phyloP scores from a whole-genome alignment of 1,140 invertebrate species.

The Medauroidea extradentata region DNA sequence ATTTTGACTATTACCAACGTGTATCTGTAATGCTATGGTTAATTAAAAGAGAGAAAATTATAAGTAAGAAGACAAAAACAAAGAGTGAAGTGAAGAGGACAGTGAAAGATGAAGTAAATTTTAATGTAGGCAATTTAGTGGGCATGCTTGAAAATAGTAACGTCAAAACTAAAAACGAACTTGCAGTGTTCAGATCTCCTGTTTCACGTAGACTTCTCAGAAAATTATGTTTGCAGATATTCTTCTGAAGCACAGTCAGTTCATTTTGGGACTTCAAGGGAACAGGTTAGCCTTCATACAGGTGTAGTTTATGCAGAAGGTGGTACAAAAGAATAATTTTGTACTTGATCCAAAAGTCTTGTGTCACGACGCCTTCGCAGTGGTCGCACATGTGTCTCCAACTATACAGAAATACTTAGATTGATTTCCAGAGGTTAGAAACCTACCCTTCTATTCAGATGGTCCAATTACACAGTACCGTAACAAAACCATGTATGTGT shows the following conservation, averaged over 20 bases:
- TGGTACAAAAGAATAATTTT: too few relatives aligned
- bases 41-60: neutral
- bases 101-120: neutral
- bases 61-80: neutral
- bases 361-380: too few relatives aligned
- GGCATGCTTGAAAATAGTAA: neutral
- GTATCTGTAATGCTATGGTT: neutral
- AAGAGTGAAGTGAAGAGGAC: neutral
- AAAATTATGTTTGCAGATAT: neutral
- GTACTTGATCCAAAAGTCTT: too few relatives aligned
- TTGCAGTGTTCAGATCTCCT: neutral
- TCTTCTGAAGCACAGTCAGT: neutral
- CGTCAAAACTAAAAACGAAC: neutral
- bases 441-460: too few relatives aligned
- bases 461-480: too few relatives aligned
- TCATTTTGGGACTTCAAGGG: conserved; percentile 1
- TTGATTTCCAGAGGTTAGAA: too few relatives aligned
- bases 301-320: too few relatives aligned
- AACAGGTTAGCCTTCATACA: neutral
- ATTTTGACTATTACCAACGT: neutral
- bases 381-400: too few relatives aligned
- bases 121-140: neutral
- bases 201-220: neutral
- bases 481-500: too few relatives aligned
- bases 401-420: too few relatives aligned